Conservation (phyloP, 2,888 invertebrate genomes). For the Tetramorium bicarinatum region DNA sequence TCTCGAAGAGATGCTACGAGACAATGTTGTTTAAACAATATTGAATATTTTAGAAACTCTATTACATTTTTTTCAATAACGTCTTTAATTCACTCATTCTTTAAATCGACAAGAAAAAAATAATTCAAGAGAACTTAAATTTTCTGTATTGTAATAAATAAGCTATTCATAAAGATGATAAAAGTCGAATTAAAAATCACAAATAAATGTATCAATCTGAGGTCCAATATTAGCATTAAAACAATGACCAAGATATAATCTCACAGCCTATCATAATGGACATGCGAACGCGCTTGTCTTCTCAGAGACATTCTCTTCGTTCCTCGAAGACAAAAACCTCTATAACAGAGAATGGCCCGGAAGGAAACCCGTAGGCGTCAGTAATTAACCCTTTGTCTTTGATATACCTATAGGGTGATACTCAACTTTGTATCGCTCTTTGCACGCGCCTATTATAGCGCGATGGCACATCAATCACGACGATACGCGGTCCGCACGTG, state of each 20-base stretch:
- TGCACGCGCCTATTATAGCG: constrained; percentile 31
- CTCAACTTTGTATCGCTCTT: constrained; percentile 25
- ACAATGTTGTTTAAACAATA: background rate
- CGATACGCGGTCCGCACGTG: constrained; percentile 24
- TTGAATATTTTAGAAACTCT: background rate
- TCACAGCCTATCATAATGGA: constrained; percentile 2
- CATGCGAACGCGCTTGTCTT: constrained; percentile 3
- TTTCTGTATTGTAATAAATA: background rate
- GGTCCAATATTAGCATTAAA: constrained; percentile 27
- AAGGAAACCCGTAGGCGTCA: constrained; percentile 33
- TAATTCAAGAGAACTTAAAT: background rate
- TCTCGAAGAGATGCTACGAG: background rate
- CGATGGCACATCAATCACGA: constrained; percentile 48
- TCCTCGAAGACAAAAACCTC: background rate
- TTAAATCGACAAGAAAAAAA: background rate
- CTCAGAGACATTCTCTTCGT: constrained; percentile 30
- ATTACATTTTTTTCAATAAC: background rate
- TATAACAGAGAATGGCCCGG: constrained; percentile 18
- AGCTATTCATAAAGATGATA: background rate
- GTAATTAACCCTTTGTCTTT: constrained; percentile 54
- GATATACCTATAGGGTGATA: constrained; percentile 16
- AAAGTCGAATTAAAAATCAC: background rate
- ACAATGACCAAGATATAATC: constrained; percentile 32
- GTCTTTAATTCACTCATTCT: background rate
- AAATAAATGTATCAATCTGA: constrained; percentile 17